Evolutionary conservation across 2,113 vertebrate species (phyloP).

Genomic region (Ondatra zibethicus): DNA sequence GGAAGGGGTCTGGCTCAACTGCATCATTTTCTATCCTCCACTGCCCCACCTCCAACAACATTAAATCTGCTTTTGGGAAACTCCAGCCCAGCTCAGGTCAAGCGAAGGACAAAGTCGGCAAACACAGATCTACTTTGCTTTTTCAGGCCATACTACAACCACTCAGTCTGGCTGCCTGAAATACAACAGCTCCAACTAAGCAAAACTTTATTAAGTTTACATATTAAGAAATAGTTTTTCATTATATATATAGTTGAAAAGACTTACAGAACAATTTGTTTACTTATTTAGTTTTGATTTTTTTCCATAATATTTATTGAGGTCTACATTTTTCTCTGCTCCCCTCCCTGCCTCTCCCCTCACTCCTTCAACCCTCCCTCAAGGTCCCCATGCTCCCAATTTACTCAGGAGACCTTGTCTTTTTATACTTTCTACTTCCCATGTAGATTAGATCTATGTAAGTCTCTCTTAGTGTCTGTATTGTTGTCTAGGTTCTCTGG

Average conservation of each 20-base stretch:
- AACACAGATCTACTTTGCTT: neutral
- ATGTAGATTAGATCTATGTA: no score
- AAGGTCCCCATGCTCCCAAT: no score
- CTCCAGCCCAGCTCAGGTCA: neutral
- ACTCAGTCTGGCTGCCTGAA: neutral
- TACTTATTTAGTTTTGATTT: neutral
- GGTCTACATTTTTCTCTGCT: no score
- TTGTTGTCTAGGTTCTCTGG: no score
- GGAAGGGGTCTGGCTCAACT: conserved; percentile 16
- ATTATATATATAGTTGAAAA: neutral
- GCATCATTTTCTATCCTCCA: neutral
- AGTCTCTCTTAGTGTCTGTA: no score
- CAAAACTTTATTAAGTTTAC: neutral
- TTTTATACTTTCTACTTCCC: no score
- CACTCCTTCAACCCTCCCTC: no score
- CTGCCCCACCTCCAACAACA: neutral
- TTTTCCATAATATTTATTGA: no score
- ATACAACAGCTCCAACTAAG: neutral
- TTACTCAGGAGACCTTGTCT: no score
- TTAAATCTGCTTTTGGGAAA: neutral
- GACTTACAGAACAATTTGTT: neutral
- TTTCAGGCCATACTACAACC: neutral
- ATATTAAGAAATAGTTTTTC: neutral
- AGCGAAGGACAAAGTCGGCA: neutral
- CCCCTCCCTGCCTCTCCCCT: no score